A percentile compares a stretch with the other conserved stretches of the same genome.
phyloP scores from a whole-genome alignment of 2,888 invertebrate species.

The Thecocarcelia acutangulata region DNA sequence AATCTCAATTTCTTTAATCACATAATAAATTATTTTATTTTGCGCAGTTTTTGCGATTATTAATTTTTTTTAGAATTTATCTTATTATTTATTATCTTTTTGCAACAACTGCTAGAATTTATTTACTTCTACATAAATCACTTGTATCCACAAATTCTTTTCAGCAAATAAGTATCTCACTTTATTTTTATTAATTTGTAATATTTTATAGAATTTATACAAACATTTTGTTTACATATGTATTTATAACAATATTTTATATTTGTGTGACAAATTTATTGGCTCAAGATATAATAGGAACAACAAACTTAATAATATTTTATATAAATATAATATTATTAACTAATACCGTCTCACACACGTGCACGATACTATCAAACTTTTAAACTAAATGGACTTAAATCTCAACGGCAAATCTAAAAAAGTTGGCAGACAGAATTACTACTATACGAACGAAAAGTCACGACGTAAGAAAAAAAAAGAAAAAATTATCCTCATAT shows the following conservation, averaged over 20 bases:
- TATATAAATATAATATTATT: constrained; percentile 7
- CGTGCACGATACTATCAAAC: constrained; percentile 21
- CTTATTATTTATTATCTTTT: no score
- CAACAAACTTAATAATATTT: background rate
- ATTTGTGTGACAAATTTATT: background rate
- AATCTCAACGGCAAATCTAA: constrained; percentile 20
- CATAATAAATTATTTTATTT: no score
- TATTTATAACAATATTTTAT: background rate
- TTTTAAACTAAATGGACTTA: constrained; percentile 29
- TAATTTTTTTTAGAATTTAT: no score
- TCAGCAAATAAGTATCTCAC: background rate
- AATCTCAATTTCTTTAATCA: no score
- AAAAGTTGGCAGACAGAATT: constrained; percentile 6
- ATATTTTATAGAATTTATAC: background rate
- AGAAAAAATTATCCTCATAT: background rate
- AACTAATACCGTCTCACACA: constrained; percentile 38
- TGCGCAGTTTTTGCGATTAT: no score
- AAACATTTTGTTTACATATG: background rate
- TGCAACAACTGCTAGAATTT: no score
- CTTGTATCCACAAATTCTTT: background rate
- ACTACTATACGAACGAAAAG: background rate
- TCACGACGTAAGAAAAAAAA: background rate
- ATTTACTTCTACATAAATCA: no score
- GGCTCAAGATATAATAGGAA: background rate
- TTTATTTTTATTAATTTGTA: background rate